Evolutionary conservation across 2,113 vertebrate species (phyloP), one percentile per base, ranked within the genome.

Genomic region (Phrynosoma platyrhinos): DNA sequence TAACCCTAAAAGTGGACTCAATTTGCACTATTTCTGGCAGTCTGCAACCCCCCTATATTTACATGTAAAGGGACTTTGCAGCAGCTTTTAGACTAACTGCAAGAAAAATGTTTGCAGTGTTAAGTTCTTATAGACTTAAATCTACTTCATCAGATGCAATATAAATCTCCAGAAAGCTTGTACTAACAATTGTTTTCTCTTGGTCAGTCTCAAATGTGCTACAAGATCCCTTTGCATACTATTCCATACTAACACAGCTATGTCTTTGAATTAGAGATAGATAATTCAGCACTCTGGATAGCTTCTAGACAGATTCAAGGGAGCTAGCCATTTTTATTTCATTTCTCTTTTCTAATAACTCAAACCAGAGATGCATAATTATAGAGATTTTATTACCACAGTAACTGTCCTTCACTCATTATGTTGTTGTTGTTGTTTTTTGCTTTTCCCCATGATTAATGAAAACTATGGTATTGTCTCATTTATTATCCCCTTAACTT

Each of bases 401-500:
- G 68, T 71, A 71, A 69, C 2, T 20, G 32, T 72, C 2, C 1
- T 72, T 71, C 2, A 66, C 32, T 30, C 25, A 87, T 66, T 20
- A 64, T 64, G 64, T 2, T 80, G 1, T 36, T 72, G 36, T 82
- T 64, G 64, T 2, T 80, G 1, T 36, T 72, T 55, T 82, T 42
- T 36, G 21, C 47, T 47, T 64, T 85, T 79, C n/a, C n/a, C 77
- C 27, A 40, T 32, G 27, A 80, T 80, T 16, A 47, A 40, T 55
- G 2, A 80, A 52, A 81, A 42, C 25, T 25, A 72, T 8, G 10
- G n/a, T 30, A 36, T 36, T 84, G 20, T 10, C 64, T 30, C 32
- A 84, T 21, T 85, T 53, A 85, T 75, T 76, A 82, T 20, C 53
- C 64, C 42, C 30, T 81, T 27, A 42, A 21, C n/a, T 86, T 47